These are phyloP conservation scores for Nycticryphes semicollaris DNA, from an alignment of 2,113 vertebrate species.

Conservation along the genomic window DNA sequence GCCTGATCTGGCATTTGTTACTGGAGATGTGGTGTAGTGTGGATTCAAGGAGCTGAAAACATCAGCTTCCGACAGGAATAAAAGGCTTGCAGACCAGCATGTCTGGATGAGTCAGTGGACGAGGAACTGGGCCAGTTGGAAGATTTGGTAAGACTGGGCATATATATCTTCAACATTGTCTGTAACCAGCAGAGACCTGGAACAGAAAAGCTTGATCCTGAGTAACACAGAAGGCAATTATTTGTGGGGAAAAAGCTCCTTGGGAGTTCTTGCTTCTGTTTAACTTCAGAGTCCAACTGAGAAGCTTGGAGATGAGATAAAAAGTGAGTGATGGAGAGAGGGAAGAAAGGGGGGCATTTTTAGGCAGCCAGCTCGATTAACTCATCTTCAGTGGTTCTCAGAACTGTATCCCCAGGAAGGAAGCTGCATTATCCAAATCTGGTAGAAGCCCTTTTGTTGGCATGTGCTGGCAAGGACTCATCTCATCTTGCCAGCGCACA, in stretches of 20 bases:
- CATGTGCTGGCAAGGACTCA: neutral
- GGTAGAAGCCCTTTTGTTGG: neutral
- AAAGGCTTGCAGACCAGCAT: neutral
- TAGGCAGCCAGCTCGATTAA: neutral
- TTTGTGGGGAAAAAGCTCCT: neutral
- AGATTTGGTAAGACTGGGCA: conserved; percentile 33
- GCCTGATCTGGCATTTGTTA: neutral
- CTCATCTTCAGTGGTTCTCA: neutral
- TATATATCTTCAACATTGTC: neutral
- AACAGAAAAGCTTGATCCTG: neutral
- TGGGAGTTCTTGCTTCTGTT: conserved; percentile 8
- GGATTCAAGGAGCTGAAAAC: neutral
- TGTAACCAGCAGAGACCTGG: conserved; percentile 13
- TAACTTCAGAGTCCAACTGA: neutral
- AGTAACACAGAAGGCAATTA: neutral
- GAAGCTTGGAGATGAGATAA: neutral
- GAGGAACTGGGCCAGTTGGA: conserved; percentile 23
- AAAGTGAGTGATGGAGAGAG: neutral
- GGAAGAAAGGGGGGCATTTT: neutral
- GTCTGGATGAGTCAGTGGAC: conserved; percentile 12
- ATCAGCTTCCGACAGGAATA: neutral
- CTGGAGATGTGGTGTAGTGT: fast-evolving
- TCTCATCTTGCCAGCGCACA: neutral
- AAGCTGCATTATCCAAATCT: neutral
- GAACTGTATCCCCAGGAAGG: neutral